phyloP scores from a whole-genome alignment of 2,888 invertebrate genomes.

The Nomada hirtipes region DNA sequence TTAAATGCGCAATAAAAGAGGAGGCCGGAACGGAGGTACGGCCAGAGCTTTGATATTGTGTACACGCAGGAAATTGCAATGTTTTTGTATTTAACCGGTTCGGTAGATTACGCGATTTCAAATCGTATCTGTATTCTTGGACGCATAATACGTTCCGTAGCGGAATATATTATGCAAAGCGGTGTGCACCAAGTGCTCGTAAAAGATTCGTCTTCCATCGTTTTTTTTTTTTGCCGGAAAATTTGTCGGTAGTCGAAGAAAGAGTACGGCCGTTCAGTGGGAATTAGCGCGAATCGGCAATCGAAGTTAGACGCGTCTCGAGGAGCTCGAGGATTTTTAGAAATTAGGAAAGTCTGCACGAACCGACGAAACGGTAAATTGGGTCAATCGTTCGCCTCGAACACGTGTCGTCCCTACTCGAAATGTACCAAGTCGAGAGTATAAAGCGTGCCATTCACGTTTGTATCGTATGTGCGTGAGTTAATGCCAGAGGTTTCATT shows the following conservation, averaged over 20 bases:
- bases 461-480: not conserved
- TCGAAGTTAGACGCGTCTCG: not conserved
- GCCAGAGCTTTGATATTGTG: slow-evolving; percentile 37
- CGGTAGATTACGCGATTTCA: slow-evolving; percentile 41
- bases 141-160: slow-evolving; percentile 35
- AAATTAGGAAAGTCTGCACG: not conserved
- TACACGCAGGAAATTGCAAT: slow-evolving; percentile 28
- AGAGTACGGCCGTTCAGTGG: not conserved
- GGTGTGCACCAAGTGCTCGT: slow-evolving; percentile 15
- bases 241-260: slow-evolving; percentile 12
- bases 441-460: slow-evolving; percentile 5
- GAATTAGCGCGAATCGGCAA: not conserved
- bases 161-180: slow-evolving; percentile 50
- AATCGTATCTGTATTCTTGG: slow-evolving; percentile 40
- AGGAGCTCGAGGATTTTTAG: slow-evolving; percentile 1
- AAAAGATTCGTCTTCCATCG: slow-evolving; percentile 17
- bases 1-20: slow-evolving; percentile 33
- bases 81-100: slow-evolving; percentile 48
- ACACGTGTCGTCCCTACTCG: slow-evolving; percentile 2
- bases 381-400: slow-evolving; percentile 8
- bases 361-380: slow-evolving; percentile 11
- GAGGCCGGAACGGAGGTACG: not conserved
- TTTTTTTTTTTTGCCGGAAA: not conserved
- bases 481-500: not conserved
- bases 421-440: not conserved